Conservation (phyloP, 2,113 vertebrate genomes). For the Pseudonaja textilis region DNA sequence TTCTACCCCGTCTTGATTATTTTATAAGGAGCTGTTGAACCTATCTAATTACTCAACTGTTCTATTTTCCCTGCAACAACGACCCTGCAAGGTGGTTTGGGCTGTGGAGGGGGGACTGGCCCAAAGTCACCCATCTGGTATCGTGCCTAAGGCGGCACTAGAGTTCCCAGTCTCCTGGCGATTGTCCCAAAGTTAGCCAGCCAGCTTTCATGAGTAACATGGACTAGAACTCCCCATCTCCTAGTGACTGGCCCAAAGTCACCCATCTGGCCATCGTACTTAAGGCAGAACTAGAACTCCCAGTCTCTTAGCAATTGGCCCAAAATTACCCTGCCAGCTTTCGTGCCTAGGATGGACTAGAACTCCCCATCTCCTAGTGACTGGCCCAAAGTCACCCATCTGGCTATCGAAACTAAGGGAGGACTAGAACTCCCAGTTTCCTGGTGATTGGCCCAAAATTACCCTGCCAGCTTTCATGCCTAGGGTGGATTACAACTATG, state of each 20-base stretch:
- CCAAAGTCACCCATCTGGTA: background rate
- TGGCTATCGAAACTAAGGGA: background rate
- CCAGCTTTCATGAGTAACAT: too few species aligned
- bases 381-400: too few species aligned
- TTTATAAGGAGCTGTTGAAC: background rate
- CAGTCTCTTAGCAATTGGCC: too few species aligned
- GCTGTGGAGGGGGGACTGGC: background rate
- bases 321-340: too few species aligned
- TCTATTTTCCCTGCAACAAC: background rate
- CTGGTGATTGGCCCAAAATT: background rate
- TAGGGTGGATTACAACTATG: background rate
- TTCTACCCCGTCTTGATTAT: background rate
- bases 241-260: too few species aligned
- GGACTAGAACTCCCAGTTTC: background rate
- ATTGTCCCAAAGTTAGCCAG: too few species aligned
- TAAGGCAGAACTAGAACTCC: background rate
- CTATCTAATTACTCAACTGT: background rate
- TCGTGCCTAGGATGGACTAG: too few species aligned
- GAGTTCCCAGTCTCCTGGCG: too few species aligned
- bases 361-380: too few species aligned
- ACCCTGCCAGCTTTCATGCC: background rate
- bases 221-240: too few species aligned
- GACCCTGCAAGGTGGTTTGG: background rate
- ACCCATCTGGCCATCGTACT: accelerated
- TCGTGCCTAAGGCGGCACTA: too few species aligned